These are phyloP conservation scores for Rhea pennata DNA, from an alignment of 2,113 vertebrate species.

Conservation along the genomic window DNA sequence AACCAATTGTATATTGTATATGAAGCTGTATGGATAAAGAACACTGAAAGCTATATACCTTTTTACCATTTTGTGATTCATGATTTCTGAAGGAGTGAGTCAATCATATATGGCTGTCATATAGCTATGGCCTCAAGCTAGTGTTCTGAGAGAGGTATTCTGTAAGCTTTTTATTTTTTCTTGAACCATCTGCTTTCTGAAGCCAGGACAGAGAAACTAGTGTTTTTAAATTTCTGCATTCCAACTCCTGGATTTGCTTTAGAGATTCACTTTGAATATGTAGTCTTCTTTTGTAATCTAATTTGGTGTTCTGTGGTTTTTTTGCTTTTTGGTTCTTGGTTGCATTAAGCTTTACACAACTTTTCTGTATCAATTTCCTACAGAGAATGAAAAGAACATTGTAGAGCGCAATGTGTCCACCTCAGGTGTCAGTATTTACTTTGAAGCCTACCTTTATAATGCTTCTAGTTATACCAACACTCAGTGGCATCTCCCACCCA, in stretches of 20 bases:
- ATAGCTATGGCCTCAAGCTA: background rate
- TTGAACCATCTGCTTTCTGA: background rate
- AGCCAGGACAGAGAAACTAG: background rate
- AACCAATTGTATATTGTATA: background rate
- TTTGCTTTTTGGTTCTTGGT: background rate
- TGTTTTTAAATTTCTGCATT: background rate
- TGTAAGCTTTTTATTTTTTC: background rate
- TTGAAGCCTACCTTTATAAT: constrained; percentile 96
- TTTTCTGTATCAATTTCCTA: background rate
- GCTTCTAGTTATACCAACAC: constrained; percentile 87
- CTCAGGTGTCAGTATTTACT: constrained; percentile 96
- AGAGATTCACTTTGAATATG: background rate
- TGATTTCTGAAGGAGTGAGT: background rate
- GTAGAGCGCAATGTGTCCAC: constrained; percentile 98
- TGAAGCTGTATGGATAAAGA: background rate
- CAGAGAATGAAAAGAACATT: constrained; percentile 94
- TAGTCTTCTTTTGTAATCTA: background rate
- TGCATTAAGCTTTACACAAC: background rate
- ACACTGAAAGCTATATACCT: background rate
- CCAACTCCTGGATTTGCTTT: background rate
- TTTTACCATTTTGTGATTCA: background rate
- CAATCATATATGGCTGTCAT: background rate
- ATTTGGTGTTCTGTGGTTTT: background rate
- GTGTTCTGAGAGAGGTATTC: background rate
- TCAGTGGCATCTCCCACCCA: constrained; percentile 89